Evolutionary conservation across 1,140 invertebrate genomes (phyloP), one percentile per base, ranked within the genome.

Genomic region (Drosophila kanapiae): DNA sequence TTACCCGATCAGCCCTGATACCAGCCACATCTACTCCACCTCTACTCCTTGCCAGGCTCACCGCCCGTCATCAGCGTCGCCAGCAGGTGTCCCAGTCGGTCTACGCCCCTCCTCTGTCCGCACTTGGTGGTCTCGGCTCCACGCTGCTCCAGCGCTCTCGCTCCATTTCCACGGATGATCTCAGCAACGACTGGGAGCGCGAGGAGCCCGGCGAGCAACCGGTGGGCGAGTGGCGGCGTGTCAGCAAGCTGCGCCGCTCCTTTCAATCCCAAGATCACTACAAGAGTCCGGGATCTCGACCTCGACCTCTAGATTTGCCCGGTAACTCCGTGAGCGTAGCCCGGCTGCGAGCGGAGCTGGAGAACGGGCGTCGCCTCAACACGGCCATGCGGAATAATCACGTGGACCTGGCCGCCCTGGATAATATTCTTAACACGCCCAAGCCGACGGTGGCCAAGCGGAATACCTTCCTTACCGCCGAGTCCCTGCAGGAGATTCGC

Each of bases 211-310:
- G 51, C 31, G 87, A 81, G 7, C 56, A 72, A 23, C 84, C 82
- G 53, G 62, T 90, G 6, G 75, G 78, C 40, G 94, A 94, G 75
- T 95, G 95, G 95, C 93, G 94, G 62, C 92, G 94, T 59, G 94
- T 94, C 23, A 94, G 94, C 16, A 95, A 94, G 80, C 90, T 94
- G 23, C 93, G 95, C 40, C 90, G 94, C 57, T 96, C 95, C 11
- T 93, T 96, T 47, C 95, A 96, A 83, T 94, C 95, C 27, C 75
- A 87, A 65, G 79, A 80, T 40, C 84, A 80, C 38, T 78, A 82
- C 51, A 82, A 83, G 14, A 69, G 43, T 29, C 43, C 76, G 1
- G 14, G 49, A 8, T 8, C 59, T 1, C 61, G 75, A 6, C 70
- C 88, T 9, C 94, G 93, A 49, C 93, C 94, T 7, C 82, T 94